These are phyloP conservation scores for Orthosia gothica DNA, from an alignment of 2,888 invertebrate species.

Conservation along the genomic window DNA sequence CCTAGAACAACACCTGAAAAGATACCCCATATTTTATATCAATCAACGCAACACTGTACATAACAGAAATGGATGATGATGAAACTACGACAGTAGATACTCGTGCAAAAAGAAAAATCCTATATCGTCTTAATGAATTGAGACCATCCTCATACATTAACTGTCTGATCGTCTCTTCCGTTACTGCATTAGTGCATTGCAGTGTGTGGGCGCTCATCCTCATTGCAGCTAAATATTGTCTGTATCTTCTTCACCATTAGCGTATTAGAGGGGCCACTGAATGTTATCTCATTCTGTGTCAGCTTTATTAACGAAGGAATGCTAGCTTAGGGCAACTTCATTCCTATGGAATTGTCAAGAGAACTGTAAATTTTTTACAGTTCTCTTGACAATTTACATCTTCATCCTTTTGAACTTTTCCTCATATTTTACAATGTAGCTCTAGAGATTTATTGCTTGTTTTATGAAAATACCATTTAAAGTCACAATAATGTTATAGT, in stretches of 20 bases:
- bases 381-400: background rate
- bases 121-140: conserved; percentile 57
- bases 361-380: no score
- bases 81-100: background rate
- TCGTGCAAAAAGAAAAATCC: conserved; percentile 33
- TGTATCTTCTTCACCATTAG: conserved; percentile 55
- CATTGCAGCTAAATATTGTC: conserved; percentile 79
- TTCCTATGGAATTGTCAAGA: no score
- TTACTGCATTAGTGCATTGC: conserved; percentile 71
- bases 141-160: conserved; percentile 58
- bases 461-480: background rate
- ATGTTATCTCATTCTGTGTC: conserved; percentile 45
- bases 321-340: background rate
- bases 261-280: conserved; percentile 54
- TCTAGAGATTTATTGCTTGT: background rate
- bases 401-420: background rate
- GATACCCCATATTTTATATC: conserved; percentile 13
- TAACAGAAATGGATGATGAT: conserved; percentile 6
- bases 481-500: background rate
- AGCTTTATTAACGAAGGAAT: conserved; percentile 26
- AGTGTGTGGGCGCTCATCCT: conserved; percentile 84
- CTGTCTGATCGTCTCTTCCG: conserved; percentile 77
- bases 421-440: background rate
- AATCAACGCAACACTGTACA: conserved; percentile 24
- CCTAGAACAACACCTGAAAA: background rate